A percentile compares a stretch with the other conserved stretches of the same genome.
phyloP scores from a whole-genome alignment of 2,888 invertebrate species.

The Eupithecia tripunctaria region DNA sequence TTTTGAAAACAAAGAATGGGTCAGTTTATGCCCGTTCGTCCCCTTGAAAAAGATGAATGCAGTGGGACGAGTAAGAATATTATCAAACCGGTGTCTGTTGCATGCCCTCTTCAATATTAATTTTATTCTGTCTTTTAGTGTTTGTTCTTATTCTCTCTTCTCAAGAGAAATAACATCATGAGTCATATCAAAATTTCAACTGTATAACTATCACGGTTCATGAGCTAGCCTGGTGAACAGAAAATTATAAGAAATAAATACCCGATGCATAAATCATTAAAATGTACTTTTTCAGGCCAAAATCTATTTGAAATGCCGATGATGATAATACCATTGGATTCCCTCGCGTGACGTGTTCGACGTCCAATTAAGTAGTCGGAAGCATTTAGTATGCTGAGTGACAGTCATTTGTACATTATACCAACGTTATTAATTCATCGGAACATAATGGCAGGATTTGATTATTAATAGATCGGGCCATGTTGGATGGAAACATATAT shows the following conservation, averaged over 20 bases:
- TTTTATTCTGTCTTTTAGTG: no score
- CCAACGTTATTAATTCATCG: not conserved
- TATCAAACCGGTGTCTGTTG: no score
- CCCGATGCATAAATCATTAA: no score
- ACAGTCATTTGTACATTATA: slow-evolving; percentile 3
- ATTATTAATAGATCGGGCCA: not conserved
- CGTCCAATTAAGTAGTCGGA: not conserved
- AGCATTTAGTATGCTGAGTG: not conserved
- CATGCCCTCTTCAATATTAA: no score
- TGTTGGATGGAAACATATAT: not conserved
- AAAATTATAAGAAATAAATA: no score
- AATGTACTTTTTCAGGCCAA: no score
- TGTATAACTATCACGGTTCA: no score
- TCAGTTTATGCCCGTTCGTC: not conserved
- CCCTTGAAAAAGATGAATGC: not conserved
- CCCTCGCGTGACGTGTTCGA: not conserved
- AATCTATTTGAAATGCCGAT: not conserved
- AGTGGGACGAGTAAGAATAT: no score
- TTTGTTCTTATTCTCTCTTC: no score
- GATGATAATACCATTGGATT: not conserved
- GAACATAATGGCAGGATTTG: not conserved
- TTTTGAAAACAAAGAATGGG: not conserved
- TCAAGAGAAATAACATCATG: no score
- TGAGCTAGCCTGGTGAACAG: no score
- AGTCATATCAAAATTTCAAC: no score